phyloP scores from a whole-genome alignment of 2,888 invertebrate genomes.

The Latheticus oryzae region DNA sequence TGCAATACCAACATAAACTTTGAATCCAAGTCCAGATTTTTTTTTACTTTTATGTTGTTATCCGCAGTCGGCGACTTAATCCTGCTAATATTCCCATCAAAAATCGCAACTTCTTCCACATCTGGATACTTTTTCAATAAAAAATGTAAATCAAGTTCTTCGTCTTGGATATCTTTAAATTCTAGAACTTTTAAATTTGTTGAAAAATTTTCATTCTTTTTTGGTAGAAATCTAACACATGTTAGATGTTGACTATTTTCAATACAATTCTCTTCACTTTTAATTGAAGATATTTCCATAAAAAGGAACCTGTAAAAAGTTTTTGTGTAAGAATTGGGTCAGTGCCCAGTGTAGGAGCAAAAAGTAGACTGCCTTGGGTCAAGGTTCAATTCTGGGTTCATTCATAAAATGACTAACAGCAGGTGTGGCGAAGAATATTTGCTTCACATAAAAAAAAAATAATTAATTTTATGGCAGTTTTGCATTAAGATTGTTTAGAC shows the following conservation, averaged over 20 bases:
- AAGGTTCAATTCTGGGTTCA: constrained; percentile 21
- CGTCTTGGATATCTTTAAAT: constrained; percentile 51
- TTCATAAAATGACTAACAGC: constrained; percentile 20
- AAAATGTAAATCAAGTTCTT: constrained; percentile 43
- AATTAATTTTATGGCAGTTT: no score
- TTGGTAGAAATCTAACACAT: constrained; percentile 14
- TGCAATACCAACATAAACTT: constrained; percentile 43
- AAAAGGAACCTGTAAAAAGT: constrained; percentile 27
- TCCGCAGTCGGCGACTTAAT: constrained; percentile 43
- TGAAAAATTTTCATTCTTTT: constrained; percentile 1
- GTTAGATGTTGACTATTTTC: constrained; percentile 6
- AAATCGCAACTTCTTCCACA: constrained; percentile 45
- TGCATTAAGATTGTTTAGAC: no score
- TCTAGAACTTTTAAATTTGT: constrained; percentile 65
- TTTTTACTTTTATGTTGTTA: constrained; percentile 45
- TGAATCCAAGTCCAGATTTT: neutral
- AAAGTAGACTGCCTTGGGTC: constrained; percentile 21
- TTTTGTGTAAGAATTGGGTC: no score
- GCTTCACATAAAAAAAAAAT: no score
- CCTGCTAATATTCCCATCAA: constrained; percentile 46
- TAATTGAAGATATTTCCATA: constrained; percentile 7
- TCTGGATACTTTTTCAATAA: constrained; percentile 46
- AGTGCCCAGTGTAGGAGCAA: constrained; percentile 26
- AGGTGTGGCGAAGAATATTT: neutral
- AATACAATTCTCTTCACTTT: no score